These are phyloP conservation scores for Papilio gigon DNA, from an alignment of 2,888 invertebrate species.

Conservation along the genomic window DNA sequence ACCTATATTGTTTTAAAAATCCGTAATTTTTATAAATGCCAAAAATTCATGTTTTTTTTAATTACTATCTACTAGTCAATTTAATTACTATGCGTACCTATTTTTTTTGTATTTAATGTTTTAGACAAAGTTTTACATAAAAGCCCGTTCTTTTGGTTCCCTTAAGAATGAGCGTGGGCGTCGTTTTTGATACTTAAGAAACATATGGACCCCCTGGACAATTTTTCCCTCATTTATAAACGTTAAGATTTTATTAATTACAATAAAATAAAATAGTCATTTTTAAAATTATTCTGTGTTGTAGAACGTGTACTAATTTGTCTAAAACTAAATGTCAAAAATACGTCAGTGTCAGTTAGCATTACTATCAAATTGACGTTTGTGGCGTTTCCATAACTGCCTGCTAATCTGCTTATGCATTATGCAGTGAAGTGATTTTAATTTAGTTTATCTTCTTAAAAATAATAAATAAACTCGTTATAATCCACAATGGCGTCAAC, in stretches of 20 bases:
- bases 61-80: too few species aligned
- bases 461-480: conserved; percentile 42
- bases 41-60: too few species aligned
- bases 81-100: too few species aligned
- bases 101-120: neutral
- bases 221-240: neutral
- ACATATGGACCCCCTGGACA: too few species aligned
- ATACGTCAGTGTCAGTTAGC: neutral
- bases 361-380: conserved; percentile 25
- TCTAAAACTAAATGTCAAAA: neutral
- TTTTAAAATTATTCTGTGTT: neutral
- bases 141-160: neutral
- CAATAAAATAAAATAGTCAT: too few species aligned
- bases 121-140: neutral
- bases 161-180: neutral
- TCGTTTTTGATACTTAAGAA: neutral
- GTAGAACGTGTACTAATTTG: neutral
- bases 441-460: conserved; percentile 1
- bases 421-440: conserved; percentile 22
- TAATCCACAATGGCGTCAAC: conserved; percentile 68
- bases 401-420: too few species aligned
- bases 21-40: too few species aligned
- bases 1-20: neutral
- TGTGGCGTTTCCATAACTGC: conserved; percentile 19
- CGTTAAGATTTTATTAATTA: neutral